These are phyloP conservation scores for Sebastes aleutianus DNA, from an alignment of 2,797 vertebrate species.

Conservation along the genomic window DNA sequence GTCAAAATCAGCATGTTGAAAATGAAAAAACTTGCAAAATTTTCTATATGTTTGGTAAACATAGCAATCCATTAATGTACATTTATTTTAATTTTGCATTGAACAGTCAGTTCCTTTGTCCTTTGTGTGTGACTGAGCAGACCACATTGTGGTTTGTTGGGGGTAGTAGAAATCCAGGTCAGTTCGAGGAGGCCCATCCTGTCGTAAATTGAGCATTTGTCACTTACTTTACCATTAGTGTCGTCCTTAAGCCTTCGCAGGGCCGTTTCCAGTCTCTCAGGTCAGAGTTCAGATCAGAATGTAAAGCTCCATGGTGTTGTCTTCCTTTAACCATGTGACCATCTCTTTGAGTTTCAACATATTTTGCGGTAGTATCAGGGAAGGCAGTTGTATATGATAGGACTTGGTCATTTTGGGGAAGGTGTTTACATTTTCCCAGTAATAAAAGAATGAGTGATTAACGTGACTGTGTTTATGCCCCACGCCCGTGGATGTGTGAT, in stretches of 20 bases:
- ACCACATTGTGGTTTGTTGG: background rate
- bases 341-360: background rate
- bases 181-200: background rate
- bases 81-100: background rate
- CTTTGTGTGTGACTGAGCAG: background rate
- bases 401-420: background rate
- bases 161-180: background rate
- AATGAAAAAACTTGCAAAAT: background rate
- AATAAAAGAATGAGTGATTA: background rate
- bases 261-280: background rate
- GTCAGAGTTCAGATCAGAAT: background rate
- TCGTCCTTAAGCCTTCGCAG: background rate
- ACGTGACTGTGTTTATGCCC: background rate
- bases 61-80: background rate
- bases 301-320: background rate
- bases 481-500: background rate
- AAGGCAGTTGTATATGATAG: background rate
- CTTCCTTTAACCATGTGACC: background rate
- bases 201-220: background rate
- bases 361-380: background rate
- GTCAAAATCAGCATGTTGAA: background rate
- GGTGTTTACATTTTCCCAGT: background rate
- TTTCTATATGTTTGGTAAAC: background rate
- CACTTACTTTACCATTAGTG: background rate
- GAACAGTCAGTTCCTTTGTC: background rate